Evolutionary conservation across 2,888 invertebrate genomes (phyloP).

Genomic region (Baronia brevicornis): DNA sequence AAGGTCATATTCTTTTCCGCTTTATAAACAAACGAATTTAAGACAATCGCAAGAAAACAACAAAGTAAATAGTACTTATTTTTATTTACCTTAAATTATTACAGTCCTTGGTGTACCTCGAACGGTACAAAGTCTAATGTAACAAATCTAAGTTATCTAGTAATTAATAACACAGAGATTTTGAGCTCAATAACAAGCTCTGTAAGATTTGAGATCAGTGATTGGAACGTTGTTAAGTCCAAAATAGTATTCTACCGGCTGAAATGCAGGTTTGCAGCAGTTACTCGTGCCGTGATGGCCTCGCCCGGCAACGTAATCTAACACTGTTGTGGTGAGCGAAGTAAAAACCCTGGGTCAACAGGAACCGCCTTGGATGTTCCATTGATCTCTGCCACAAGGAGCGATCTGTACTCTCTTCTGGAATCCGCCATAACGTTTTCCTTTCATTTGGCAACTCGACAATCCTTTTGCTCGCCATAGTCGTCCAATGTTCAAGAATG

Average conservation of each 20-base stretch:
- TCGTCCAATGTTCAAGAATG: constrained; percentile 27
- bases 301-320: constrained; percentile 33
- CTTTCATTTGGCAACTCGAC: constrained; percentile 59
- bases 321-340: constrained; percentile 38
- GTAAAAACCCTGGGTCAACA: constrained; percentile 55
- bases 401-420: constrained; percentile 50
- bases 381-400: constrained; percentile 57
- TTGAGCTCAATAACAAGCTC: constrained; percentile 69
- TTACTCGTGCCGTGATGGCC: constrained; percentile 32
- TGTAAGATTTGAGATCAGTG: constrained; percentile 59
- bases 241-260: constrained; percentile 32
- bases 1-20: constrained; percentile 23
- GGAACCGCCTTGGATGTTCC: constrained; percentile 62
- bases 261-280: constrained; percentile 20
- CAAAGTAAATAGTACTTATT: constrained; percentile 29
- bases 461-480: constrained; percentile 62
- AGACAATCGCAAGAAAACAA: constrained; percentile 28
- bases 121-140: constrained; percentile 45
- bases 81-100: constrained; percentile 61
- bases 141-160: constrained; percentile 63
- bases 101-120: constrained; percentile 53
- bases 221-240: constrained; percentile 59
- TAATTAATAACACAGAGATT: constrained; percentile 68
- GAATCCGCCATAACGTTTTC: constrained; percentile 62
- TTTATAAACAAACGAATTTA: constrained; percentile 15